Evolutionary conservation across 2,888 invertebrate genomes (phyloP).

Genomic region (Hetaerina titia): DNA sequence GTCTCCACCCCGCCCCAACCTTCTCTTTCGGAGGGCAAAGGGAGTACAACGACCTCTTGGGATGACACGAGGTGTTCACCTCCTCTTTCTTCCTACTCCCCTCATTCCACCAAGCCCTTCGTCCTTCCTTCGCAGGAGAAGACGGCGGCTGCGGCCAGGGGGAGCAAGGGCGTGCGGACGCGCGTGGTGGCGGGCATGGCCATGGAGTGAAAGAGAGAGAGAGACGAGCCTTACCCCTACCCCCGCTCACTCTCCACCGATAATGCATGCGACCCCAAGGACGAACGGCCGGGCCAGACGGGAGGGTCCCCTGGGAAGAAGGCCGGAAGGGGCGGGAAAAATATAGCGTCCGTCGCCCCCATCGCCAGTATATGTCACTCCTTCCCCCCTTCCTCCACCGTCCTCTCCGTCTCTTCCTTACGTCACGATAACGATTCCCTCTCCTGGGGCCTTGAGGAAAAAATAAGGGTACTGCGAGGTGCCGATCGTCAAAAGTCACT

Average conservation of each 20-base stretch:
- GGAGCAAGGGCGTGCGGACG: neutral
- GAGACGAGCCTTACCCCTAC: neutral
- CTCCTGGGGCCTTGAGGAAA: neutral
- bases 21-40: neutral
- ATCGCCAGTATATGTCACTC: neutral
- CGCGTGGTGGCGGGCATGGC: neutral
- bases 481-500: neutral
- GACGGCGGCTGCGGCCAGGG: neutral
- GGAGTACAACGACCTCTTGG: conserved; percentile 45
- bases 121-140: conserved; percentile 14
- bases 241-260: neutral
- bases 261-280: conserved; percentile 35
- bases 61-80: conserved; percentile 42
- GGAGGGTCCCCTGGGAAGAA: neutral
- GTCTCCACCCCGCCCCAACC: neutral
- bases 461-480: neutral
- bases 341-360: conserved; percentile 17
- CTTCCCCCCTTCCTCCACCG: neutral
- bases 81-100: neutral
- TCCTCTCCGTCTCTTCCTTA: neutral
- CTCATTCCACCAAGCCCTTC: neutral
- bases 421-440: neutral
- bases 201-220: neutral
- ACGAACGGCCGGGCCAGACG: neutral
- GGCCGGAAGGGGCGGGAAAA: neutral